Evolutionary conservation across 2,888 invertebrate genomes (phyloP).

Genomic region (Gerris lacustris): DNA sequence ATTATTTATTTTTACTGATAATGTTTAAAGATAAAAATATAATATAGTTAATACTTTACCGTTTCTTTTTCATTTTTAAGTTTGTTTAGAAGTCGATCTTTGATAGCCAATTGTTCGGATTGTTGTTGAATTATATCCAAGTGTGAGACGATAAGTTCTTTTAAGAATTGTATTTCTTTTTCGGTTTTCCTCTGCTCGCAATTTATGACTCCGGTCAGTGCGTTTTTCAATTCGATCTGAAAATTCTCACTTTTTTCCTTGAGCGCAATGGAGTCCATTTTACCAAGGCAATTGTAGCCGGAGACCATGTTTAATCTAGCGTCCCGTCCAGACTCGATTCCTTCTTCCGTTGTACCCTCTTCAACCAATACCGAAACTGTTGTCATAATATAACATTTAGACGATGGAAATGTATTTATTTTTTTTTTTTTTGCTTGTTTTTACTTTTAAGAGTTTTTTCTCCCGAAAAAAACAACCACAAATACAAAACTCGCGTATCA

Average conservation of each 20-base stretch:
- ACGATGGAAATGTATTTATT: too few relatives aligned
- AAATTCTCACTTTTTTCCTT: neutral
- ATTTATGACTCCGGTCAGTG: neutral
- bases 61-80: constrained; percentile 66
- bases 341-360: too few relatives aligned
- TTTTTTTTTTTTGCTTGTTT: too few relatives aligned
- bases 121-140: constrained; percentile 82
- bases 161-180: constrained; percentile 53
- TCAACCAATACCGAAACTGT: too few relatives aligned
- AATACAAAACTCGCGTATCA: too few relatives aligned
- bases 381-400: too few relatives aligned
- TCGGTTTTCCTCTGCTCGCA: neutral
- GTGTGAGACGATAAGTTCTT: constrained; percentile 68
- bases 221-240: neutral
- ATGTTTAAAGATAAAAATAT: neutral
- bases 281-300: neutral
- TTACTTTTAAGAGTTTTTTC: too few relatives aligned
- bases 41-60: constrained; percentile 39
- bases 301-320: neutral
- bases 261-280: neutral
- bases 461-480: too few relatives aligned
- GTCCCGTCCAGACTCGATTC: neutral
- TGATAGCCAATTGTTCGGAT: constrained; percentile 66
- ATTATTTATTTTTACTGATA: neutral
- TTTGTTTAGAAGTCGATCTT: constrained; percentile 61